Evolutionary conservation across 2,113 vertebrate species (phyloP).

Genomic region (Ailuropoda melanoleuca): DNA sequence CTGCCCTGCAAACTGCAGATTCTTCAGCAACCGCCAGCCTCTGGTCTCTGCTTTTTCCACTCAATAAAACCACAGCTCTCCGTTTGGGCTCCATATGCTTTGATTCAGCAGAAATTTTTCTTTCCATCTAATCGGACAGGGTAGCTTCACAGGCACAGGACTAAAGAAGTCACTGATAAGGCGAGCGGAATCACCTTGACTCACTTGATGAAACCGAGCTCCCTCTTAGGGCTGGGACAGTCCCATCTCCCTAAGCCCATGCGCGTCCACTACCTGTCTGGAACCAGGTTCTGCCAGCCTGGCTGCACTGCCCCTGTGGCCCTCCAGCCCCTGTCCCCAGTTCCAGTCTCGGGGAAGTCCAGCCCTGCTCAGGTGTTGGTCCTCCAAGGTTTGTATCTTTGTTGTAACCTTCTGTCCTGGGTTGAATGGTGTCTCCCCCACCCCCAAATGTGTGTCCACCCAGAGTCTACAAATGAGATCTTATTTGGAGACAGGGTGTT

Average conservation of each 20-base stretch:
- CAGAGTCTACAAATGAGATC: not conserved
- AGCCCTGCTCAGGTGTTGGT: not conserved
- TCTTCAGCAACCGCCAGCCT: not conserved
- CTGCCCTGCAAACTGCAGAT: not conserved
- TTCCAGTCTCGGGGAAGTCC: not conserved
- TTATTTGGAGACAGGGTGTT: not conserved
- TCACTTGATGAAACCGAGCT: not conserved
- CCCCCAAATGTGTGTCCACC: not conserved
- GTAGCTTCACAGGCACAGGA: too few relatives aligned
- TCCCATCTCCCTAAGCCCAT: not conserved
- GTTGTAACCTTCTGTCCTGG: not conserved
- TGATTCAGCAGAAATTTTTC: not conserved
- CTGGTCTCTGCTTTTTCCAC: not conserved
- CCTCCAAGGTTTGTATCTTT: not conserved
- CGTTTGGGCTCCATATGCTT: not conserved
- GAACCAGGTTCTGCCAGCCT: not conserved
- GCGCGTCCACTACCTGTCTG: fast-evolving
- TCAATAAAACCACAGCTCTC: not conserved
- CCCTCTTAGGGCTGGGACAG: not conserved
- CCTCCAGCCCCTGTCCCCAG: not conserved
- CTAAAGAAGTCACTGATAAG: not conserved
- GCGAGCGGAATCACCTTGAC: not conserved
- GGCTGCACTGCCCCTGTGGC: fast-evolving
- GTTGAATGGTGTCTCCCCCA: fast-evolving
- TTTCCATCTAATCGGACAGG: not conserved